Evolutionary conservation across 2,888 invertebrate genomes (phyloP), one percentile per base, ranked within the genome.

Genomic region (Orthosia gracilis): DNA sequence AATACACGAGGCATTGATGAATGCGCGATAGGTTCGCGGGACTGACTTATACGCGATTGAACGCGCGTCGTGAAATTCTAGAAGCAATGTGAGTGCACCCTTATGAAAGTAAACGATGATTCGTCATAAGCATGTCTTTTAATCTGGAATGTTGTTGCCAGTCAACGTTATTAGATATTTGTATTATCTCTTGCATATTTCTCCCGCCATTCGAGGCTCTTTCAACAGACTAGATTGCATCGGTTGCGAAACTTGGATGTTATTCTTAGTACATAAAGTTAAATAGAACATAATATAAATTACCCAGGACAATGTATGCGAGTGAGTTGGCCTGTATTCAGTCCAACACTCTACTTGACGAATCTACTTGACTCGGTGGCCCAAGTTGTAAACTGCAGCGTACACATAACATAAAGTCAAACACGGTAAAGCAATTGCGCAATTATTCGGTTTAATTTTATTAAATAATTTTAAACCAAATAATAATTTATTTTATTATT

Each of bases 311-410:
- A 73, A 23, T 80, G 63, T 76, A 47, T 54, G 11, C 63, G 31
- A 73, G 80, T 15, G 50, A 73, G 59, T 18, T 66, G 75, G 77
- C 82, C 77, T 81, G 77, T 58, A 54, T 80, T 59, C 65, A 66
- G 77, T 76, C 65, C 65, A 75, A 50, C 76, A 80, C 63, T 69
- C 65, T 63, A 66, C 76, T 79, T 50, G 64, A 84, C 63, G 76
- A 86, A 71, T 73, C 80, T 76, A 86, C 84, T 85, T 64, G 72
- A 70, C 62, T 58, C 17, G 13, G 21, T 61, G 68, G 80, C 31
- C 64, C 57, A 84, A 80, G 69, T 65, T 61, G 52, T 50, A 61
- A 50, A 45, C 59, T 45, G 17, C n/a, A 50, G 76, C 63, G 74
- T 63, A 26, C 13, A 73, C 26, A 21, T 45, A 18, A 15, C 4